Evolutionary conservation across 2,888 invertebrate genomes (phyloP), one percentile per base, ranked within the genome.

Genomic region (Hirtodrosophila cameraria): DNA sequence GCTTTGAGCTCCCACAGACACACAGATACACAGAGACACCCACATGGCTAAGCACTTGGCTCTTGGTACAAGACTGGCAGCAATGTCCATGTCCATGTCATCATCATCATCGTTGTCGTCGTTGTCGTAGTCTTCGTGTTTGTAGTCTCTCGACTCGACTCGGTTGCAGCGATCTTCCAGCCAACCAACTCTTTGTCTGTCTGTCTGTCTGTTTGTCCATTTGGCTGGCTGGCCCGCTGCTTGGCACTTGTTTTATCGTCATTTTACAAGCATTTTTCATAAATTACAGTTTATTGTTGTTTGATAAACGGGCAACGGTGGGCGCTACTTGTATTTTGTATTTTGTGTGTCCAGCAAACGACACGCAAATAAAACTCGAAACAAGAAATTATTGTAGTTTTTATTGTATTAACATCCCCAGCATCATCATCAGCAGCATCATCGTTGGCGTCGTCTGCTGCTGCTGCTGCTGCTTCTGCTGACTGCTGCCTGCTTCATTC

Each of bases 241-340:
- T 59, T 73, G 70, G 78, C 81, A 83, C 81, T 81, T 81, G 80
- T 81, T 85, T 86, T 81, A 84, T 83, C 83, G 79, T 83, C 76
- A 71, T 76, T 86, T 83, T 84, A 86, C 81, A 83, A 85, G 87
- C 86, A 84, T 80, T 82, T 86, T 87, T 85, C 87, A 88, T 88
- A 87, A 86, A 88, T 88, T 87, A 87, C 85, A 81, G 87, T 87
- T 87, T 88, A 88, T 88, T 87, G 86, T 87, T 87, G 79, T 88
- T 87, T 85, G 86, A 88, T 85, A 85, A 86, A 81, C 81, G 73
- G 70, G 61, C 77, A 85, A 66, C 83, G 73, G 87, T 87, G 86
- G 87, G 86, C 87, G 87, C 86, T 86, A 85, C 88, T 74, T 71
- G 73, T 76, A 80, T 75, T 83, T 73, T n/a, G 61, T 65, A 41